Conservation (phyloP, 2,113 vertebrate species). For the Muscicapa adusta region DNA sequence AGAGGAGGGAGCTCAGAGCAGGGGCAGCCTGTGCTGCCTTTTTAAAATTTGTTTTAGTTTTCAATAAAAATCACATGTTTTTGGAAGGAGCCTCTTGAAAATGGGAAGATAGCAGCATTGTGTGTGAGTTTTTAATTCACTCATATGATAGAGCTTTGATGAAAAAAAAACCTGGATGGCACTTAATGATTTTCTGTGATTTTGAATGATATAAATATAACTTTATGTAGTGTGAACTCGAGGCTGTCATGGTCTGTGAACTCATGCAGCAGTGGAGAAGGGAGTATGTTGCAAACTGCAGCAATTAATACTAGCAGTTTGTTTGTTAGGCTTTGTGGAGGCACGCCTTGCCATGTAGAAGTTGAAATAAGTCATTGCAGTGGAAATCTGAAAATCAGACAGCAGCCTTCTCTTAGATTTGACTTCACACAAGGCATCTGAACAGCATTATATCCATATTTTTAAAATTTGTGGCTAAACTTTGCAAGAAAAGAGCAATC, state of each 20-base stretch:
- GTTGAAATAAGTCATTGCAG: background rate
- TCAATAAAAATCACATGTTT: background rate
- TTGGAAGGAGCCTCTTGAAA: background rate
- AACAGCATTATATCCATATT: background rate
- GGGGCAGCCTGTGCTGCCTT: background rate
- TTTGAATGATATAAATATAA: background rate
- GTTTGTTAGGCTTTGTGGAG: background rate
- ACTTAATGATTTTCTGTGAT: background rate
- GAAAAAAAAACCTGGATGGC: background rate
- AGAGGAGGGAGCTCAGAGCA: background rate
- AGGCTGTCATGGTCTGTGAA: background rate
- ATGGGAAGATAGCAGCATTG: background rate
- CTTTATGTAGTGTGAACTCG: background rate
- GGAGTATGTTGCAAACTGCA: background rate
- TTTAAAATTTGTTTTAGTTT: background rate
- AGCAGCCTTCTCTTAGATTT: background rate
- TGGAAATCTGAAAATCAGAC: background rate
- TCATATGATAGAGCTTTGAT: background rate
- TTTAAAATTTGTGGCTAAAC: background rate
- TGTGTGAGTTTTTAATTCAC: background rate
- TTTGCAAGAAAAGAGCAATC: background rate
- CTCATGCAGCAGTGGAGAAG: background rate
- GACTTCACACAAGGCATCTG: background rate
- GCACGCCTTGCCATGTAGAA: background rate
- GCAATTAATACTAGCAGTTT: background rate